Percentiles rank a stretch among this genome's conserved stretches.
Conservation (phyloP, 1,140 invertebrate genomes). For the Druon quercuslanigerum region DNA sequence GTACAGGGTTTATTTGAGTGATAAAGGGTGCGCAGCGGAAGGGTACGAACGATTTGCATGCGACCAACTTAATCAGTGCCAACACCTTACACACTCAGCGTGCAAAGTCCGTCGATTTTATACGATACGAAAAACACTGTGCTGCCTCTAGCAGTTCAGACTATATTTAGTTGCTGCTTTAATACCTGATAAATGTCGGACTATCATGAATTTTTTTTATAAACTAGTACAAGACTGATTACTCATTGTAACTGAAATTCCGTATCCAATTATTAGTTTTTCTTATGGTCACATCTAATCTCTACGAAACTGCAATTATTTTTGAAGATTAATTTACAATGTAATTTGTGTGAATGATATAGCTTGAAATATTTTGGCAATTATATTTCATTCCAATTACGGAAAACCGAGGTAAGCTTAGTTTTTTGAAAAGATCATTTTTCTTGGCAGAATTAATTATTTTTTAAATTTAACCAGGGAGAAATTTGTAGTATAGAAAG, state of each 20-base stretch:
- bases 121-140: constrained; percentile 9
- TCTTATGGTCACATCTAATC: not conserved
- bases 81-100: constrained; percentile 55
- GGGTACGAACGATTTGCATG: constrained; percentile 62
- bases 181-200: constrained; percentile 14
- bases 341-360: not conserved
- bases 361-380: not conserved
- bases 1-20: constrained; percentile 50
- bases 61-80: constrained; percentile 67
- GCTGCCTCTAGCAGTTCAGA: not conserved
- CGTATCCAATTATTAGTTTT: constrained; percentile 9
- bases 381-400: no score
- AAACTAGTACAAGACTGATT: constrained; percentile 10
- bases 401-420: no score
- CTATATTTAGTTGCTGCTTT: constrained; percentile 26
- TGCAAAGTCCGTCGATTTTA: constrained; percentile 29
- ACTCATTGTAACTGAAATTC: constrained; percentile 9
- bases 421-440: no score
- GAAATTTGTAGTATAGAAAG: no score
- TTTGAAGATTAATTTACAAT: not conserved
- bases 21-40: constrained; percentile 46
- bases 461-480: no score
- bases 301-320: not conserved
- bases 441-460: no score
- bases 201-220: not conserved